phyloP scores from a whole-genome alignment of 1,140 invertebrate genomes.

The Zaprionus vittiger region DNA sequence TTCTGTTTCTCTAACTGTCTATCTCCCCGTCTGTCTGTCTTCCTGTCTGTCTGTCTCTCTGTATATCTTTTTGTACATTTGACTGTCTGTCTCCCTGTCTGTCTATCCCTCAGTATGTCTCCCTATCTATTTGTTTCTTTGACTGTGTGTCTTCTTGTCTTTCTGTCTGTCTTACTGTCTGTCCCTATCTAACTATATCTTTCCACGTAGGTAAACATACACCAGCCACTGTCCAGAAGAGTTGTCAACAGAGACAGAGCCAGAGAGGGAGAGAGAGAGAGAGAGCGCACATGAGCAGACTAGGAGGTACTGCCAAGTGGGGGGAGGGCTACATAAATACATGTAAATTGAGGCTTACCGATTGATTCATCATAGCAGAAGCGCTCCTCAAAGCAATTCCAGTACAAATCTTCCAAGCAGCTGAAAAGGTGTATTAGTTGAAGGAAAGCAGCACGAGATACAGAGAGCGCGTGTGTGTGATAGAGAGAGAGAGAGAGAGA shows the following conservation, averaged over 20 bases:
- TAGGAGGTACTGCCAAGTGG: neutral
- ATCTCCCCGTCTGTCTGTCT: neutral
- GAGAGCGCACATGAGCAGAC: neutral
- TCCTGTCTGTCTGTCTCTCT: neutral
- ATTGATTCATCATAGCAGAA: slow-evolving; percentile 87
- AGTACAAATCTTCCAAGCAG: slow-evolving; percentile 87
- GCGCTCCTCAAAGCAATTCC: slow-evolving; percentile 87
- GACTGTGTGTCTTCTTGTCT: neutral
- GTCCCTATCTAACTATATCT: neutral
- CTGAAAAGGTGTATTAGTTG: slow-evolving; percentile 72
- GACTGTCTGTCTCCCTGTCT: neutral
- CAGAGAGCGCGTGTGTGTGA: neutral
- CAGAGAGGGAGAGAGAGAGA: neutral
- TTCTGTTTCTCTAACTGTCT: neutral
- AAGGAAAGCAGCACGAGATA: neutral
- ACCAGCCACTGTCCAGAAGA: neutral
- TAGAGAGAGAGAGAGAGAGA: neutral
- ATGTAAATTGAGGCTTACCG: slow-evolving; percentile 76
- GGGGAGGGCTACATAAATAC: slow-evolving; percentile 2
- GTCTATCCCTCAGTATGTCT: neutral
- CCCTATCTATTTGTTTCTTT: neutral
- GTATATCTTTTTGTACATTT: neutral
- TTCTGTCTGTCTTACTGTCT: neutral
- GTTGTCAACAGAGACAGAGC: neutral
- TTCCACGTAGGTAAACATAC: slow-evolving; percentile 1